phyloP scores from a whole-genome alignment of 2,888 invertebrate species.

The Diaphora mendica region DNA sequence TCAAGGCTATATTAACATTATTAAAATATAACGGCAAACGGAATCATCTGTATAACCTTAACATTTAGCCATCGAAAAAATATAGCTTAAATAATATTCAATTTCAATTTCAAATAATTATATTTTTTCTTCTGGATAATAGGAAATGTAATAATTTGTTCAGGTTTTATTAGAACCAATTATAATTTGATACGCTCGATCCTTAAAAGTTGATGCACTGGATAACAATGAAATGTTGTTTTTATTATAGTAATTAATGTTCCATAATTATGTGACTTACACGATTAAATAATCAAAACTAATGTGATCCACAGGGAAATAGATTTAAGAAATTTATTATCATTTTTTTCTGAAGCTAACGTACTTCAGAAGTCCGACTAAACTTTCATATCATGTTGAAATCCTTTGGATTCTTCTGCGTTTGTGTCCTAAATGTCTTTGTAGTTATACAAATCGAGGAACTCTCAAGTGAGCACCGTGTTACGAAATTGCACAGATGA shows the following conservation, averaged over 20 bases:
- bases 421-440: constrained; percentile 12
- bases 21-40: constrained; percentile 10
- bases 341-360: neutral
- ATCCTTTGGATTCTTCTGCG: neutral
- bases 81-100: constrained; percentile 18
- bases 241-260: constrained; percentile 54
- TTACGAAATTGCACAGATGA: constrained; percentile 61
- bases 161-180: constrained; percentile 45
- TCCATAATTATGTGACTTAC: constrained; percentile 45
- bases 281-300: constrained; percentile 42
- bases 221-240: neutral
- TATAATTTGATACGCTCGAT: constrained; percentile 42
- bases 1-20: constrained; percentile 36
- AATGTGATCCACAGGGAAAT: constrained; percentile 5
- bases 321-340: too few relatives aligned
- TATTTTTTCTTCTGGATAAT: constrained; percentile 22
- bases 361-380: too few relatives aligned
- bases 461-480: constrained; percentile 21
- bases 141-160: constrained; percentile 18
- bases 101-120: constrained; percentile 32
- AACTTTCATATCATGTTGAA: too few relatives aligned
- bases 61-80: constrained; percentile 18
- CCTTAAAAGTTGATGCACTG: constrained; percentile 38
- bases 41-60: neutral
- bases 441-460: constrained; percentile 12